phyloP scores from a whole-genome alignment of 2,797 vertebrate species.

The Lycodopsis pacificus region DNA sequence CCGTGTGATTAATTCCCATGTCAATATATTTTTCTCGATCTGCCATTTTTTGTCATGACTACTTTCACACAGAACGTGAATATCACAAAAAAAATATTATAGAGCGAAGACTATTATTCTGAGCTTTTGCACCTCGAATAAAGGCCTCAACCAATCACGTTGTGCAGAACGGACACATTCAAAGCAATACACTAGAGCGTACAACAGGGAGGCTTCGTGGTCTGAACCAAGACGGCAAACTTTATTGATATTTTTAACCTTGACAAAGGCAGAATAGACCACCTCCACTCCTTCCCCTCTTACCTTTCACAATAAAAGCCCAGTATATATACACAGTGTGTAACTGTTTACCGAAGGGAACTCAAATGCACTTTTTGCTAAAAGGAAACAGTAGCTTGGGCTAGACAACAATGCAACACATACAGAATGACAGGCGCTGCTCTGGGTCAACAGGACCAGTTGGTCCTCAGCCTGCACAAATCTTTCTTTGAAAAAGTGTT shows the following conservation, averaged over 20 bases:
- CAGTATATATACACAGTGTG: not conserved
- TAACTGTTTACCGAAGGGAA: not conserved
- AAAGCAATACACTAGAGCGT: not conserved
- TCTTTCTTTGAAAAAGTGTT: not conserved
- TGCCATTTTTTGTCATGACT: not conserved
- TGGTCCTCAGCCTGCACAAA: not conserved
- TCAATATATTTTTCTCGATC: not conserved
- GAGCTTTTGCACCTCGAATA: not conserved
- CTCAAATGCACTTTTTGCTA: not conserved
- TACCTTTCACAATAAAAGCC: not conserved
- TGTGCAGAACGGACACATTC: not conserved
- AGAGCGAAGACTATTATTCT: no score
- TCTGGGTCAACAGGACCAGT: not conserved
- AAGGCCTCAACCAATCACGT: not conserved
- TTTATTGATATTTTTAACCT: no score
- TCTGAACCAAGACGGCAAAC: no score
- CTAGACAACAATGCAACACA: not conserved
- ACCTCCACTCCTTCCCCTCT: not conserved
- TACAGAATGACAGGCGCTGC: not conserved
- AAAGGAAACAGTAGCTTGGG: not conserved
- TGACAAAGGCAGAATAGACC: no score
- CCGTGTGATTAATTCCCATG: no score
- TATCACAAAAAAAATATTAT: no score
- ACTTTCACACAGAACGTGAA: no score
- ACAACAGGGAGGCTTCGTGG: not conserved